Evolutionary conservation across 30 jellyfish, hydroid and myxozoan species (phyloP), one percentile per base, ranked within the genome.

Genomic region (Hydractinia echinata): DNA sequence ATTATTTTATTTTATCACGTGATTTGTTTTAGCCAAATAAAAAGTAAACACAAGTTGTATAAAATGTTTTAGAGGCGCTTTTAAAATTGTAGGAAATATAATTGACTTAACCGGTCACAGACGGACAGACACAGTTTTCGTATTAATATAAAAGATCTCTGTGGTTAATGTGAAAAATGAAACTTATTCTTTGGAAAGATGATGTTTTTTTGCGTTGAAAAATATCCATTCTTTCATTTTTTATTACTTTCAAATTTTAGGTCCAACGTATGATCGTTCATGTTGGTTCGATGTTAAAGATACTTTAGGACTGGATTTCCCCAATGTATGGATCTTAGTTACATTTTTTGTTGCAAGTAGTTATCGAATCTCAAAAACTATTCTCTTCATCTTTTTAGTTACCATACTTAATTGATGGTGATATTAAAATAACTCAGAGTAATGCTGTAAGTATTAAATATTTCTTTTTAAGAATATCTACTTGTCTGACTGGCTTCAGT

Each of bases 381-480:
- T 64, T 4, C 39, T 7, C 10, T 1, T 51, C 18, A n/a, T 6
- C 62, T 51, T 79, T 83, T 53, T 66, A 91, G 97, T 85, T 91
- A 15, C 97, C 97, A 10, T 91, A 91, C 72, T 91, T 55, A 68
- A 91, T 91, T 77, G 97, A 91, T 86, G 97, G 97, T 13, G 97
- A 91, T 61, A 82, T 91, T 76, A 91, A 91, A 21, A 82, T 91
- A 7, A 69, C 95, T 50, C 95, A 85, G 54, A 85, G 96, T 78
- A 91, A 91, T 81, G 97, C 97, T 14, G 97, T 91, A 86, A 67
- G 97, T 44, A 18, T 3, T 10, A 8, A 30, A 30, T 30, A 30
- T 30, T 30, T 30, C 44, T 30, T 30, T 30, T 30, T 30, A 30
- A 30, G 54, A 64, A 18, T 58, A 2, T 1, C 54, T 10, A 6